Conservation (phyloP, 2,797 vertebrate species). For the Eulemur coronatus region DNA sequence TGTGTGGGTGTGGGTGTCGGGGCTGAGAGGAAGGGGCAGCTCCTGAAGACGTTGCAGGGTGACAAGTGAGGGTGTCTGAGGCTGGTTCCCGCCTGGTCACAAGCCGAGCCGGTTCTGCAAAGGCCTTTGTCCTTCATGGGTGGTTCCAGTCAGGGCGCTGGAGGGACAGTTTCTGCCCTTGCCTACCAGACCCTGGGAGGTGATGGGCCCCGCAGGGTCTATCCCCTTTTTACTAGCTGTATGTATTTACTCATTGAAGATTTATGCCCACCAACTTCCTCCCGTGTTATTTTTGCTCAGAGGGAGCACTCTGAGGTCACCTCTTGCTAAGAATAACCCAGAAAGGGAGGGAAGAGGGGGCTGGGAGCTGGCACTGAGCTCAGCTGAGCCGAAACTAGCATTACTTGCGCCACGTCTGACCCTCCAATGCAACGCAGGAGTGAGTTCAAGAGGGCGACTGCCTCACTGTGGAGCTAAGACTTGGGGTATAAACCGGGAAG, state of each 20-base stretch:
- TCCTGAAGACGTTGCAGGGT: not conserved
- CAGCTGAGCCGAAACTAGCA: constrained; percentile 26
- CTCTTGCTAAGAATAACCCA: constrained; percentile 79
- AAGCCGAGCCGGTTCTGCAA: not conserved
- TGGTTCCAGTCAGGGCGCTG: not conserved
- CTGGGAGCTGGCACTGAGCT: constrained; percentile 23
- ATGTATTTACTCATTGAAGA: constrained; percentile 64
- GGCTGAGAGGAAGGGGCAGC: not conserved
- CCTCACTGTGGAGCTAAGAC: not conserved
- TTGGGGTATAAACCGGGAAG: not conserved
- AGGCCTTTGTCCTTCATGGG: not conserved
- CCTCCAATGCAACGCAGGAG: not conserved
- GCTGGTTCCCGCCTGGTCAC: constrained; percentile 24
- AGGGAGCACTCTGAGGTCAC: constrained; percentile 76
- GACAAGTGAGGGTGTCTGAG: not conserved
- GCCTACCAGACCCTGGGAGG: not conserved
- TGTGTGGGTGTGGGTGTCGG: not conserved
- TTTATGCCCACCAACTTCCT: constrained; percentile 74
- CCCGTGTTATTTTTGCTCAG: constrained; percentile 69
- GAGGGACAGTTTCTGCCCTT: not conserved
- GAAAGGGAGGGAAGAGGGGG: constrained; percentile 35
- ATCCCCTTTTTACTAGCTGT: constrained; percentile 34
- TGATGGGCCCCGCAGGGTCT: not conserved
- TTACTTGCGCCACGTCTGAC: not conserved
- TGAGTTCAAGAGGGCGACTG: not conserved